Base-by-base conservation (phyloP, 2,797 vertebrate species). In the Malurus leucopterus region DNA sequence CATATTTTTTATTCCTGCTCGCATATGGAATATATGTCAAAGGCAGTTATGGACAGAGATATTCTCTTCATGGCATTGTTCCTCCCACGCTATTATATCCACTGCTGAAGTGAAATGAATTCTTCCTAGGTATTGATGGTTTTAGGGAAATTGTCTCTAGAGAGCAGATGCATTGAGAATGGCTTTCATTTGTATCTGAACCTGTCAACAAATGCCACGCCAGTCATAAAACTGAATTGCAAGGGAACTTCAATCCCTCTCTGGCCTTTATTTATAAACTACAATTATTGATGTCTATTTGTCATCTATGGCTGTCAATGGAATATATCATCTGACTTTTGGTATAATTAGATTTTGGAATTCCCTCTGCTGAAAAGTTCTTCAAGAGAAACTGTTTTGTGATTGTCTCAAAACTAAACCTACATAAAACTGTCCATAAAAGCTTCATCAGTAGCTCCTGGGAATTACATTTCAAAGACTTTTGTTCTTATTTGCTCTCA, bases 1-100 rank as follows among this genome's bases (percentile, higher is more conserved):
- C 14, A 5, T 3, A 7, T 17, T 36, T 74, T 91, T 67, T 41
- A 64, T 58, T 74, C 7, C 11, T 1, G 0, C 50, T 76, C 83
- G 43, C 3, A 0, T 15, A 26, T 8, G 32, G 43, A 85, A 38
- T 1, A 0, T 40, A 26, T 4, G 22, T 38, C 30, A 26, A 24
- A 17, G 46, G 30, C 26, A 57, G 62, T 26, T 63, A 34, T 0
- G 0, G 4, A 34, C 49, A 57, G 24, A 74, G 34, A 9, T 19
- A 20, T 44, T 80, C 49, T 76, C 46, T 54, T 77, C 73, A 34
- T 22, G 57, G 18, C 1, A 1, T 26, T 27, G 16, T 47, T 64
- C 58, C 24, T 89, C 19, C 26, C 30, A 6, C 19, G 8, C 15
- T 30, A 9, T 29, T 68, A 22, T n/a, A 64, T 14, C 73, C 14